A percentile compares a stretch with the other conserved stretches of the same genome.
Conservation (phyloP, 2,888 invertebrate genomes). For the Ectemnius continuus region DNA sequence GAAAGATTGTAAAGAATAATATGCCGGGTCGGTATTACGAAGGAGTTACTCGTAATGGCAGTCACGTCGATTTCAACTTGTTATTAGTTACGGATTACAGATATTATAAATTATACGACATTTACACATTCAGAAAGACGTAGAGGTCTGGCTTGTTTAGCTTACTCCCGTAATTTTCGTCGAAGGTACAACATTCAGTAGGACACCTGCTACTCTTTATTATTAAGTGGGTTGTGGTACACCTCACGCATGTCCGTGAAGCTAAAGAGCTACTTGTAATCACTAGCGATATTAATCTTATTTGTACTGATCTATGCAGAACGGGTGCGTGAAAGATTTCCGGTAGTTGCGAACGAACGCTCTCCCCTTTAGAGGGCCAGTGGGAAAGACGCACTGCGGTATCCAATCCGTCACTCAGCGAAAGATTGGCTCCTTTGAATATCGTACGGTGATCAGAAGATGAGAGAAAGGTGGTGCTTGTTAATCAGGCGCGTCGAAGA, state of each 20-base stretch:
- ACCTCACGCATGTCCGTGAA: conserved; percentile 45
- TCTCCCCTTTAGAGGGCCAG: not conserved
- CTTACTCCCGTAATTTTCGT: conserved; percentile 35
- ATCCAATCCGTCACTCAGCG: not conserved
- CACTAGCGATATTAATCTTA: conserved; percentile 61
- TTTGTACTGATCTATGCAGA: conserved; percentile 68
- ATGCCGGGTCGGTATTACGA: too few relatives aligned
- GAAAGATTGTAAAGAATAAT: conserved; percentile 47
- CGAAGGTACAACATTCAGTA: conserved; percentile 63
- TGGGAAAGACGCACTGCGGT: not conserved
- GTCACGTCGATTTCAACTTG: conserved; percentile 53
- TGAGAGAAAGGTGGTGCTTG: conserved; percentile 1
- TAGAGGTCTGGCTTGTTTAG: conserved; percentile 54
- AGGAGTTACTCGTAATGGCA: conserved; percentile 58
- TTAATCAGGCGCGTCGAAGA: not conserved
- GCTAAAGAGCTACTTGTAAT: conserved; percentile 49
- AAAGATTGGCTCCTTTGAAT: not conserved
- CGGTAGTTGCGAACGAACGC: conserved; percentile 19
- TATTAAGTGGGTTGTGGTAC: conserved; percentile 54
- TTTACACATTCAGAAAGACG: conserved; percentile 59
- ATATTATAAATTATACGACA: conserved; percentile 60
- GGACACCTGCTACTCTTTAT: conserved; percentile 60
- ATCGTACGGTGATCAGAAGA: not conserved
- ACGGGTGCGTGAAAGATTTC: conserved; percentile 54
- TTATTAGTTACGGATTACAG: conserved; percentile 48